Evolutionary conservation across 2,888 invertebrate species (phyloP), one percentile per base, ranked within the genome.

Genomic region (Sinopyrophorus schimmeli): DNA sequence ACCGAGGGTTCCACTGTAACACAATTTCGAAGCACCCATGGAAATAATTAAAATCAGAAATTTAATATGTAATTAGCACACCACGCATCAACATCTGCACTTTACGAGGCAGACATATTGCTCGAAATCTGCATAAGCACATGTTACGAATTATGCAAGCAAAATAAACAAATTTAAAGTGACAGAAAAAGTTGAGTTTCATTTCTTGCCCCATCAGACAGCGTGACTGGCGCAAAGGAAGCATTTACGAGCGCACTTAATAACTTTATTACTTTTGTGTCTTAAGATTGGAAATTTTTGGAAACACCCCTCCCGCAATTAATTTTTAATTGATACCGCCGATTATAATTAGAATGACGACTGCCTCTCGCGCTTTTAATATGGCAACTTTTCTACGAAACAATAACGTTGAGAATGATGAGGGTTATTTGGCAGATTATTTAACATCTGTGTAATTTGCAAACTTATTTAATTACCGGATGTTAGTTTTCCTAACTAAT

Each of bases 31-130:
- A n/a, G n/a, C n/a, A 40, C 39, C 43, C 31, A 38, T 40, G 51
- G 23, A 20, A 40, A 51, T 46, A 51, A 50, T 50, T 50, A 57
- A 56, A 37, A 44, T 32, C 17, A 30, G 61, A 62, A 62, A 62
- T 58, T 59, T 60, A 62, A 62, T 62, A 62, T 59, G 60, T 57
- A 62, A 61, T 62, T 62, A 61, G 60, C 59, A 57, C 55, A n/a
- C n/a, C n/a, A n/a, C n/a, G n/a, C n/a, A n/a, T n/a, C 55, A 57
- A 55, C 60, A 58, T 60, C 60, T 60, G 60, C 54, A 54, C 55
- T 58, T 60, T 60, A 60, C 55, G 58, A 58, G 54, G 46, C 53
- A 53, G 54, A 51, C 57, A 52, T 56, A 59, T 58, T 56, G 56
- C 55, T 57, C 57, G 24, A 50, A 50, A 50, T 50, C 52, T 53